Percentiles rank a stretch among this genome's conserved stretches.
phyloP scores from a whole-genome alignment of 2,797 vertebrate species.

The Lagodon rhomboides region DNA sequence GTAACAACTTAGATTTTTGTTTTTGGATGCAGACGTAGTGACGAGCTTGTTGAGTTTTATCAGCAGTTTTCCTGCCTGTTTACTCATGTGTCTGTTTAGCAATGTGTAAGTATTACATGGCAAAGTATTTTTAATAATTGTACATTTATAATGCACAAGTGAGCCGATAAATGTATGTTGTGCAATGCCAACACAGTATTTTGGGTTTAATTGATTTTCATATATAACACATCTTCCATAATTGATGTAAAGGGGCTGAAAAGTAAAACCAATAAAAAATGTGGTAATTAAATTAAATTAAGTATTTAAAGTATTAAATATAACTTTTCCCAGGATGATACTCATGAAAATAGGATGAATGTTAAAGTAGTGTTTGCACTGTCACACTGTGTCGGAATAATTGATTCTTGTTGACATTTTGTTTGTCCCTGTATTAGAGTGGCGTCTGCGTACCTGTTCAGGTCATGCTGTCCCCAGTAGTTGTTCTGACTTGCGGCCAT shows the following conservation, averaged over 20 bases:
- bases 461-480: conserved; percentile 88
- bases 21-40: background rate
- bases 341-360: background rate
- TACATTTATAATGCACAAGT: too few relatives aligned
- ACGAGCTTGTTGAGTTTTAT: background rate
- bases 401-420: background rate
- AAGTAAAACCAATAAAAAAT: background rate
- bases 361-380: background rate
- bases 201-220: too few relatives aligned
- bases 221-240: background rate
- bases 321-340: background rate
- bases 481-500: conserved; percentile 86
- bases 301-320: background rate
- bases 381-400: background rate
- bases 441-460: conserved; percentile 85
- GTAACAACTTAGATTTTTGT: background rate
- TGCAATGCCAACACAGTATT: too few relatives aligned
- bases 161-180: too few relatives aligned
- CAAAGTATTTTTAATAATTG: too few relatives aligned
- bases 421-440: background rate
- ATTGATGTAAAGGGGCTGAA: too few relatives aligned
- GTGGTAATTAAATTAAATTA: background rate
- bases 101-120: too few relatives aligned
- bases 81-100: too few relatives aligned
- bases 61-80: background rate